Conservation (phyloP, 2,797 vertebrate genomes). For the Enteromius radiatus region DNA sequence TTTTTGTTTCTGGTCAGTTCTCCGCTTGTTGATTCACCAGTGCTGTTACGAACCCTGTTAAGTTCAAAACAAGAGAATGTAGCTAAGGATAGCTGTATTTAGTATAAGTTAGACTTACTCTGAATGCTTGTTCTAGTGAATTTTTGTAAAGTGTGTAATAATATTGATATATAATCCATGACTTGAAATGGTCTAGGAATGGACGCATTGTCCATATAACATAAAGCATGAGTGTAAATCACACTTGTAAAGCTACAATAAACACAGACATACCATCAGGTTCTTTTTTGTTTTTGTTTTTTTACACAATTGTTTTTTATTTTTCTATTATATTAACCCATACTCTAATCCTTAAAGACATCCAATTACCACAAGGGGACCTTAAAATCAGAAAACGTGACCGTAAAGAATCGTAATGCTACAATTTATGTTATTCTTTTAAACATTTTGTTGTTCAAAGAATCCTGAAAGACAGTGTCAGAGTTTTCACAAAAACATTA, state of each 20-base stretch:
- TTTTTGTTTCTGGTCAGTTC: neutral
- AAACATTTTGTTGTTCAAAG: neutral
- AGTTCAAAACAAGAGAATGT: neutral
- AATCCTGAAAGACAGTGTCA: neutral
- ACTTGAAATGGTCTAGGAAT: neutral
- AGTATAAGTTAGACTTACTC: neutral
- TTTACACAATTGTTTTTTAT: neutral
- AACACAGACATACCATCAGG: neutral
- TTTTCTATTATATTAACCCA: no score
- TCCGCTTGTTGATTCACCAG: neutral
- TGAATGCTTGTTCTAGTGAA: constrained; percentile 14
- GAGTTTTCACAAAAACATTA: neutral
- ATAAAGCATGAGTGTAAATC: neutral
- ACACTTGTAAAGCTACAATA: neutral
- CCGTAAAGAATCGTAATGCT: neutral
- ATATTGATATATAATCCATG: neutral
- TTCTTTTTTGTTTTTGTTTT: neutral
- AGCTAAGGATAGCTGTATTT: neutral
- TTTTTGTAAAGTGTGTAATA: neutral
- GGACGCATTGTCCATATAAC: neutral
- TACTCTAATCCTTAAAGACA: neutral
- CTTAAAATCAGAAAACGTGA: neutral
- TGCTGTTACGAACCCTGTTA: neutral
- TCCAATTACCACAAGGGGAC: neutral
- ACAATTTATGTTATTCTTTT: neutral